phyloP scores from a whole-genome alignment of 2,113 vertebrate genomes.

The Tupaia tana region DNA sequence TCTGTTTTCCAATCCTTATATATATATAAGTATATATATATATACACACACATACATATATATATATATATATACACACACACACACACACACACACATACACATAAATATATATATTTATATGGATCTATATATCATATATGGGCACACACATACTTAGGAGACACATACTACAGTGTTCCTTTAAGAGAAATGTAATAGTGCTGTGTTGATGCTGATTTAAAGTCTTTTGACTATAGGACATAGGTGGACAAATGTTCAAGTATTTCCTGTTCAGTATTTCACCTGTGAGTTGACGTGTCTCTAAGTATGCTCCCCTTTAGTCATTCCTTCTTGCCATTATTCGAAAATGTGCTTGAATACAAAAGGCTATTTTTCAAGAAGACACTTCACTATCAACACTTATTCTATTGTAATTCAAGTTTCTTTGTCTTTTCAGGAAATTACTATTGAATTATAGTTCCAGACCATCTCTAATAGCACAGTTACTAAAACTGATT shows the following conservation, averaged over 20 bases:
- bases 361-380: conserved; percentile 71
- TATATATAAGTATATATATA: too few relatives aligned
- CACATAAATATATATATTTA: background rate
- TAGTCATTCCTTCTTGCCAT: conserved; percentile 6
- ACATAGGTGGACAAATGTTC: conserved; percentile 22
- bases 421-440: conserved; percentile 77
- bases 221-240: conserved; percentile 26
- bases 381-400: conserved; percentile 69
- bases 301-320: background rate
- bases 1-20: background rate
- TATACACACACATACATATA: background rate
- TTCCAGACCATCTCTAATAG: conserved; percentile 69
- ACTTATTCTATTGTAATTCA: conserved; percentile 69
- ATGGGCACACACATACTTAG: background rate
- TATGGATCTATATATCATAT: background rate
- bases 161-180: background rate
- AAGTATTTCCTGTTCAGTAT: background rate
- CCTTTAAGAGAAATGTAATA: background rate
- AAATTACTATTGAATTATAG: conserved; percentile 77
- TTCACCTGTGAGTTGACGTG: background rate
- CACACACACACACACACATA: background rate
- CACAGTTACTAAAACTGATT: conserved; percentile 72
- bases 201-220: background rate
- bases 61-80: background rate
- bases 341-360: conserved; percentile 58